These are phyloP conservation scores for Grantiella picta DNA, from an alignment of 2,113 vertebrate species.

Conservation along the genomic window DNA sequence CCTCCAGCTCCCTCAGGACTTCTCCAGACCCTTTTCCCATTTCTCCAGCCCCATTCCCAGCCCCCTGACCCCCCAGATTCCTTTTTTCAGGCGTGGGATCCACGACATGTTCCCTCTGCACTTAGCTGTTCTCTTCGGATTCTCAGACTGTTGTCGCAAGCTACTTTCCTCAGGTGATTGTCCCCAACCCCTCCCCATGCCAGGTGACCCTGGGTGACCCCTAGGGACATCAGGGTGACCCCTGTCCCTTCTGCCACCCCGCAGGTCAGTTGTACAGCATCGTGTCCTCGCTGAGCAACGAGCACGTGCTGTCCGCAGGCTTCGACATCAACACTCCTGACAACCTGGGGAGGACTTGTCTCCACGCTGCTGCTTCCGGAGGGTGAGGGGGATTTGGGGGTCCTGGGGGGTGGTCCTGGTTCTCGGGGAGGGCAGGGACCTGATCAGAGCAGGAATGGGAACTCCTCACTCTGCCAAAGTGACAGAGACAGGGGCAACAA, in stretches of 20 bases:
- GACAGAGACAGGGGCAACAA: background rate
- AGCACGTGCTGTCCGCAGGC: conserved; percentile 82
- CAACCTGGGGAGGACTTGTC: conserved; percentile 88
- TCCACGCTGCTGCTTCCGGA: conserved; percentile 94
- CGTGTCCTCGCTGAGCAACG: conserved; percentile 88
- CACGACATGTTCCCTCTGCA: conserved; percentile 94
- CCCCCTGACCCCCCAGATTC: too few relatives aligned
- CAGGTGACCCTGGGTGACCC: too few relatives aligned
- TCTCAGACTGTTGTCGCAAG: conserved; percentile 96
- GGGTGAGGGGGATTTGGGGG: conserved; percentile 69
- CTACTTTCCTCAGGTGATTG: conserved; percentile 89
- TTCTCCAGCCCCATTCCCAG: background rate
- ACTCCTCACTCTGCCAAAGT: too few relatives aligned
- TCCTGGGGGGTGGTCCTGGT: too few relatives aligned
- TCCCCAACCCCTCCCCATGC: fast-evolving
- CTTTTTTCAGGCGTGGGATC: conserved; percentile 81
- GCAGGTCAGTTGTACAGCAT: conserved; percentile 93
- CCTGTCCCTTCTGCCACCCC: background rate
- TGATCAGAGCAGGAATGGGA: background rate
- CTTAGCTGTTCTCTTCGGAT: conserved; percentile 90
- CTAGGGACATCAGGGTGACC: background rate
- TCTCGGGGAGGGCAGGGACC: background rate
- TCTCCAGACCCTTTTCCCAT: background rate
- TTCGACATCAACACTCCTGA: conserved; percentile 91
- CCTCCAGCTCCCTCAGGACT: background rate